Evolutionary conservation across 2,113 vertebrate genomes (phyloP).

Genomic region (Festucalex cinctus): DNA sequence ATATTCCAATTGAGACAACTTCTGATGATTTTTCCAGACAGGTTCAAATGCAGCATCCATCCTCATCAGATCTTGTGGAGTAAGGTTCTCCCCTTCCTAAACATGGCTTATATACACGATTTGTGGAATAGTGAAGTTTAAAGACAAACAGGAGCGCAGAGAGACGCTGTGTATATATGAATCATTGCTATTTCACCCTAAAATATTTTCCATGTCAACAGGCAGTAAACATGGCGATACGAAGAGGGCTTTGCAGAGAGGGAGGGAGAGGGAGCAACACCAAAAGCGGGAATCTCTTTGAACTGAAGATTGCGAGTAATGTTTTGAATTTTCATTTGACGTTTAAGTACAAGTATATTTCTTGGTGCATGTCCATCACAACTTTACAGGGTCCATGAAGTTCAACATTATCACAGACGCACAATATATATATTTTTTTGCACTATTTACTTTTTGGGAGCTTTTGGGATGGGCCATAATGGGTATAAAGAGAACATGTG

Average conservation of each 20-base stretch:
- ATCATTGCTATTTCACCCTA: constrained; percentile 73
- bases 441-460: no score
- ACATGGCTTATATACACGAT: constrained; percentile 75
- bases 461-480: no score
- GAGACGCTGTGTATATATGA: constrained; percentile 68
- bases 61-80: constrained; percentile 30
- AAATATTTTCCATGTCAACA: constrained; percentile 78
- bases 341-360: background rate
- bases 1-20: constrained; percentile 13
- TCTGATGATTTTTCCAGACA: constrained; percentile 10
- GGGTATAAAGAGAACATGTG: no score
- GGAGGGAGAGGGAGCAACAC: constrained; percentile 44
- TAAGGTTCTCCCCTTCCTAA: constrained; percentile 32
- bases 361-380: no score
- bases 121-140: constrained; percentile 69
- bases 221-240: constrained; percentile 60
- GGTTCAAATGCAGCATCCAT: constrained; percentile 6
- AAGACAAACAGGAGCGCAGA: constrained; percentile 70
- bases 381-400: no score
- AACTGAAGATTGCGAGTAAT: background rate
- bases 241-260: constrained; percentile 53
- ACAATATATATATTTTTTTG: no score
- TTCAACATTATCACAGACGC: no score
- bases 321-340: background rate
- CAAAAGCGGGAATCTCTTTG: constrained; percentile 9